These are phyloP conservation scores for Druceiella hillmani DNA, from an alignment of 2,888 invertebrate species.

Conservation along the genomic window DNA sequence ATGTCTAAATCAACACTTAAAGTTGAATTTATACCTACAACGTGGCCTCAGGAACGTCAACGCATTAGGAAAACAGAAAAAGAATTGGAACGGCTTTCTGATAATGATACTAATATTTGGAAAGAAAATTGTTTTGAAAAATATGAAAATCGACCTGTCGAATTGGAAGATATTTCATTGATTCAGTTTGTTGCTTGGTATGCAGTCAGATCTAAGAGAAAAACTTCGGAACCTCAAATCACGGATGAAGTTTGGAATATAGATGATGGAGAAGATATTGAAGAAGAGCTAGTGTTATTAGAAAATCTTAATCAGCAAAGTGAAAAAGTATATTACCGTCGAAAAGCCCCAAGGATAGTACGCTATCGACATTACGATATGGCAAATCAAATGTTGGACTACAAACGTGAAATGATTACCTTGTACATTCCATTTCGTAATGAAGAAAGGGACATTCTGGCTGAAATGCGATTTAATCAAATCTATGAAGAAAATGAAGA, in stretches of 20 bases:
- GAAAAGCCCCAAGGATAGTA: slow-evolving; percentile 7
- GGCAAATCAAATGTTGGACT: slow-evolving; percentile 2
- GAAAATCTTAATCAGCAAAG: no score
- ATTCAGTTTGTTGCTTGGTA: slow-evolving; percentile 28
- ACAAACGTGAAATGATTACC: slow-evolving; percentile 14
- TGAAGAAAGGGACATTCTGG: slow-evolving; percentile 7
- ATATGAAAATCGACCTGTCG: slow-evolving; percentile 27
- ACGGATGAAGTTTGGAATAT: no score
- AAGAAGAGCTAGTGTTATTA: no score
- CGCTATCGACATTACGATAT: slow-evolving; percentile 12
- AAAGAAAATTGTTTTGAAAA: slow-evolving; percentile 27
- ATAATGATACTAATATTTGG: slow-evolving; percentile 28
- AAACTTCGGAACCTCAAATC: slow-evolving; percentile 13
- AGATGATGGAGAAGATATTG: no score
- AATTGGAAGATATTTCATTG: slow-evolving; percentile 23
- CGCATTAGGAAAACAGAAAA: slow-evolving; percentile 25
- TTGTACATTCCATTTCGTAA: slow-evolving; percentile 10
- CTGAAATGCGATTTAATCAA: not conserved
- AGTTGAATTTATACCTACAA: slow-evolving; percentile 11
- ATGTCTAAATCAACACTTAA: not conserved
- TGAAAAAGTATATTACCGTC: no score
- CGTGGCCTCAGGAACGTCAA: slow-evolving; percentile 27
- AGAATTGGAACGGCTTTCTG: slow-evolving; percentile 21
- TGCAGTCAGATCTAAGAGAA: no score
- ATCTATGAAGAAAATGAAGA: no score